Percentiles rank a stretch among this genome's conserved stretches.
Conservation (phyloP, 2,888 invertebrate species). For the Drosophila austrosaltans region DNA sequence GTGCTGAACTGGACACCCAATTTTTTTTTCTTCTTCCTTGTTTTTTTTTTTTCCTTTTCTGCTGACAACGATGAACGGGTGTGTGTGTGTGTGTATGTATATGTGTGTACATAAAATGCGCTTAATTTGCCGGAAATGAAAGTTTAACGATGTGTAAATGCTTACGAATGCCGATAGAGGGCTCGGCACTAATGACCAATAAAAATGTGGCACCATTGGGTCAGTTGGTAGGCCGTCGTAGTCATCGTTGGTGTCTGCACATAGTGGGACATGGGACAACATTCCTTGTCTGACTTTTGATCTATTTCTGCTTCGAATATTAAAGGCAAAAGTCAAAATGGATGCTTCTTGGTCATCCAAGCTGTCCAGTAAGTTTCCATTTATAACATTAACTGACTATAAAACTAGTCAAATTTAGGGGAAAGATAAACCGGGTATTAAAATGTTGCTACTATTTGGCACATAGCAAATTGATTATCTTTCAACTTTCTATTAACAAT, state of each 20-base stretch:
- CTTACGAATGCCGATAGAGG: conserved; percentile 76
- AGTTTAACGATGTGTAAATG: conserved; percentile 80
- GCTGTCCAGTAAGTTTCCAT: not conserved
- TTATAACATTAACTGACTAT: not conserved
- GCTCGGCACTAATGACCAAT: conserved; percentile 74
- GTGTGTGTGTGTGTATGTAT: conserved; percentile 31
- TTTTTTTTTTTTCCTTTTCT: conserved; percentile 22
- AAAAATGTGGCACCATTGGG: conserved; percentile 65
- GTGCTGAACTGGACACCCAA: conserved; percentile 40
- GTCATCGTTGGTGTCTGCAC: conserved; percentile 1
- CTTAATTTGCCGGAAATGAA: conserved; percentile 79
- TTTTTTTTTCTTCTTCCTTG: conserved; percentile 25
- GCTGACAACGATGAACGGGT: conserved; percentile 66
- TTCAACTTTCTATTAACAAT: too few relatives aligned
- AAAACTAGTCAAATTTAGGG: not conserved
- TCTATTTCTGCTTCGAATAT: conserved; percentile 68
- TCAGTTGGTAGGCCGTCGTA: conserved; percentile 21
- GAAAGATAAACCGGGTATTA: too few relatives aligned
- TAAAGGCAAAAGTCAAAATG: conserved; percentile 51
- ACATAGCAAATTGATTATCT: too few relatives aligned
- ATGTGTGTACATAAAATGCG: conserved; percentile 66
- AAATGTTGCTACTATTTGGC: too few relatives aligned
- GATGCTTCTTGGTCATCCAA: conserved; percentile 53
- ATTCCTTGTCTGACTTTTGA: conserved; percentile 60
- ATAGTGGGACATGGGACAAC: conserved; percentile 1